Base-by-base conservation (phyloP, 2,797 vertebrate genomes). In the Pempheris klunzingeri region DNA sequence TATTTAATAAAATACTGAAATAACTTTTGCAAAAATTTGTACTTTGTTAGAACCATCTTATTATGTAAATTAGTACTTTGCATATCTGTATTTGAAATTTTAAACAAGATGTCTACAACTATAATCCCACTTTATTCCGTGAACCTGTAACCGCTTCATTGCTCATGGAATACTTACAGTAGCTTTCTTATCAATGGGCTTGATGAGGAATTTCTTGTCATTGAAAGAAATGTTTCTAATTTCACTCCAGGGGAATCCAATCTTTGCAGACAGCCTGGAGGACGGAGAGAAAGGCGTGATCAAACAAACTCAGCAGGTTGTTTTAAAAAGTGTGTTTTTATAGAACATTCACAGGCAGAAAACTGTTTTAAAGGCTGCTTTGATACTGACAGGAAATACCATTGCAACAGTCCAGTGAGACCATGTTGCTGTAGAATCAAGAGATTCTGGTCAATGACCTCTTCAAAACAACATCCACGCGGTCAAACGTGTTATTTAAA, bases 231-330 rank as follows among this genome's bases (percentile, higher is more conserved):
- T 97, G 84, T 99, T 99, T 87, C 96, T 95, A 83, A 99, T 99
- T 95, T 99, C 98, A 6, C 97, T 99, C 98, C 98, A 99, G 0
- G 98, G 98, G 80, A 99, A 99, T 69, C 98, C 98, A 30, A 99
- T 99, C 93, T 99, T 99, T 4, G 98, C 97, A 36, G 97, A 95
- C 78, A 99, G 92, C 77, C 98, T 99, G 82, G 53, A 86, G 85
- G 46, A 74, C 0, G 44, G 30, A 71, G 28, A 69, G 46, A 49
- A 64, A 12, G 58, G 22, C 0, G 12, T 11, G 11, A 32, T 65
- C 7, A 47, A n/a, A 44, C 10, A 28, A 9, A 36, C 11, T 58
- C 4, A 58, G 34, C 30, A n/a, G n/a, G n/a, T 43, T 2, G 12
- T 60, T 55, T 36, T 3, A 41, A 22, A 24, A n/a, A 8, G 32